Conservation (phyloP, 1,140 invertebrate species). For the Samia ricini region DNA sequence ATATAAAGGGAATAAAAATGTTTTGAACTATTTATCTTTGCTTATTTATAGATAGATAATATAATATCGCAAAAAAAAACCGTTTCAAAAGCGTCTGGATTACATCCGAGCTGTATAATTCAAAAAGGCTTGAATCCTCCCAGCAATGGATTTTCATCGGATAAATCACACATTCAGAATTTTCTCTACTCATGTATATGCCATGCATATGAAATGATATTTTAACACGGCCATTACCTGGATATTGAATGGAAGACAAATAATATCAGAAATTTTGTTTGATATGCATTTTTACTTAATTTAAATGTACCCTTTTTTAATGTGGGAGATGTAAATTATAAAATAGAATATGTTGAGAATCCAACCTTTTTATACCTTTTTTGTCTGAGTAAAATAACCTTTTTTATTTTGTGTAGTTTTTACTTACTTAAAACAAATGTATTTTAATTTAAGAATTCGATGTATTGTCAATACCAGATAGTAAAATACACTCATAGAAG, state of each 20-base stretch:
- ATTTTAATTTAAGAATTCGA: too few relatives aligned
- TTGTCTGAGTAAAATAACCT: too few relatives aligned
- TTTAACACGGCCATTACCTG: conserved; percentile 15
- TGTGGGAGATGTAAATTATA: too few relatives aligned
- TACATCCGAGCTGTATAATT: not conserved
- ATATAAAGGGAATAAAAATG: not conserved
- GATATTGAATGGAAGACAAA: conserved; percentile 9
- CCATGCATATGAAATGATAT: conserved; percentile 5
- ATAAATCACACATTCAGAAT: conserved; percentile 18
- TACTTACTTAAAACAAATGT: too few relatives aligned
- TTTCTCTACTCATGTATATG: not conserved
- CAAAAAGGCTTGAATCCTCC: not conserved
- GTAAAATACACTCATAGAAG: too few relatives aligned
- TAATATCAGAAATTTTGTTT: not conserved
- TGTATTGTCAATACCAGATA: too few relatives aligned
- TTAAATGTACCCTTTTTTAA: too few relatives aligned
- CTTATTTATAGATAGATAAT: not conserved
- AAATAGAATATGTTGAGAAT: too few relatives aligned
- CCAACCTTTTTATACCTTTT: too few relatives aligned
- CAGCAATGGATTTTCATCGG: conserved; percentile 7
- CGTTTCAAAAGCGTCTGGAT: not conserved
- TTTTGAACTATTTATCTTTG: not conserved
- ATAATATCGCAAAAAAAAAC: not conserved
- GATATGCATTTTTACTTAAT: too few relatives aligned
- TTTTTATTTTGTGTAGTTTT: too few relatives aligned